A percentile compares a stretch with the other conserved stretches of the same genome.
Evolutionary conservation across 2,888 invertebrate species (phyloP).

Genomic region (Ophioninae sp.): DNA sequence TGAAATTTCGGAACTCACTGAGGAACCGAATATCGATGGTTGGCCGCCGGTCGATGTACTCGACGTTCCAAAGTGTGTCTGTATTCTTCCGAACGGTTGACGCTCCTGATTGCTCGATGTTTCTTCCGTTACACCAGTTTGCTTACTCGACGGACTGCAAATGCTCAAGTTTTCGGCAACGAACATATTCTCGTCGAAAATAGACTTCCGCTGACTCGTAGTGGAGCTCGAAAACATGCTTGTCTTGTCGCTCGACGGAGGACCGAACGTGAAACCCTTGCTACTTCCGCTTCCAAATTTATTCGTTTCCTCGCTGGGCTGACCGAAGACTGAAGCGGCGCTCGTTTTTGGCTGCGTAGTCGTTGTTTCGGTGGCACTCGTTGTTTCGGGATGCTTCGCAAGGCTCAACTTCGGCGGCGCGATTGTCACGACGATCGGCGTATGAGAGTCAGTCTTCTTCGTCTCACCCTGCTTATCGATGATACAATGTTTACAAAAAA

Average conservation of each 20-base stretch:
- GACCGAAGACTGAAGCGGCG: background rate
- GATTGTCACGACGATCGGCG: conserved; percentile 50
- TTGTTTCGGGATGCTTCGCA: background rate
- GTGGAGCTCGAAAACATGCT: conserved; percentile 13
- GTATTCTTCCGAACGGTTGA: conserved; percentile 35
- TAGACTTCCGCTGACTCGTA: conserved; percentile 19
- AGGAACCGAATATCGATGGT: conserved; percentile 51
- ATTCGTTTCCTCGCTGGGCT: conserved; percentile 15
- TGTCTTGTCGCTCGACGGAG: conserved; percentile 1
- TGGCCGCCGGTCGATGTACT: conserved; percentile 14
- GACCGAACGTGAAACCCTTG: conserved; percentile 40
- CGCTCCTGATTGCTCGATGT: background rate
- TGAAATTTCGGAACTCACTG: conserved; percentile 23
- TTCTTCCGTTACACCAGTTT: background rate
- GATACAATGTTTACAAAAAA: background rate
- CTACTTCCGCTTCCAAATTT: conserved; percentile 8
- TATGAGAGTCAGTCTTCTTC: background rate
- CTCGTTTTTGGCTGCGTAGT: background rate
- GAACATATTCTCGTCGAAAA: background rate
- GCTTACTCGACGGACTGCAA: conserved; percentile 44
- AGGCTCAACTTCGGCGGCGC: conserved; percentile 51
- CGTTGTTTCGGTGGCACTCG: background rate
- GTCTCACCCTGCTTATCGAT: background rate
- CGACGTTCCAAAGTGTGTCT: conserved; percentile 37
- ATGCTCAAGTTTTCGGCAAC: conserved; percentile 49